These are phyloP conservation scores for Thymelicus lineola DNA, from an alignment of 2,888 invertebrate genomes.

Conservation along the genomic window DNA sequence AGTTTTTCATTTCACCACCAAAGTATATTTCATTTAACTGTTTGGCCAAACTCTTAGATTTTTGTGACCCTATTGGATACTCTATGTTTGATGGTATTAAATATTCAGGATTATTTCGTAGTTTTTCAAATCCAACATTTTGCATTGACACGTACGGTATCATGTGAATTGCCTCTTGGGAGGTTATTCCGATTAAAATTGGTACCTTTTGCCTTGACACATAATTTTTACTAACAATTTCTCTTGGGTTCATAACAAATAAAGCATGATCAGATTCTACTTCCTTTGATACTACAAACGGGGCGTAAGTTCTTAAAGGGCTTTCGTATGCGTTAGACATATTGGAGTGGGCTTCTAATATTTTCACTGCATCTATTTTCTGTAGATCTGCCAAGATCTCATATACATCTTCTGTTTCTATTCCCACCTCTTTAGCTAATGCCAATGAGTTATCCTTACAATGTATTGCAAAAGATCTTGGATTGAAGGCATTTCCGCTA, in stretches of 20 bases:
- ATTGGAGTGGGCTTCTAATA: constrained; percentile 47
- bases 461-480: constrained; percentile 47
- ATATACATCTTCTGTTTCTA: constrained; percentile 41
- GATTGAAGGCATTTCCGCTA: constrained; percentile 50
- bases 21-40: constrained; percentile 52
- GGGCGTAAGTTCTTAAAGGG: constrained; percentile 45
- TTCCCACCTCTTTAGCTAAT: constrained; percentile 45
- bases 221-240: constrained; percentile 48
- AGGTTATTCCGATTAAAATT: constrained; percentile 63
- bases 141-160: constrained; percentile 39
- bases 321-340: constrained; percentile 43
- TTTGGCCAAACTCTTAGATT: constrained; percentile 45
- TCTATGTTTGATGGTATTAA: constrained; percentile 53
- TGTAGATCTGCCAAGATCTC: constrained; percentile 43
- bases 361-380: constrained; percentile 45
- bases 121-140: constrained; percentile 33
- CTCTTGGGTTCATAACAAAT: constrained; percentile 58
- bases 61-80: constrained; percentile 46
- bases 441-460: constrained; percentile 44
- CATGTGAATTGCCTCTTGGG: constrained; percentile 59
- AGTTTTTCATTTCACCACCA: constrained; percentile 42
- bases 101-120: constrained; percentile 43
- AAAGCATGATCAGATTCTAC: constrained; percentile 52
- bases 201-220: constrained; percentile 61
- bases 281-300: constrained; percentile 67